Evolutionary conservation across 1,140 invertebrate species (phyloP).

Genomic region (Pygmarrhopalites habei): DNA sequence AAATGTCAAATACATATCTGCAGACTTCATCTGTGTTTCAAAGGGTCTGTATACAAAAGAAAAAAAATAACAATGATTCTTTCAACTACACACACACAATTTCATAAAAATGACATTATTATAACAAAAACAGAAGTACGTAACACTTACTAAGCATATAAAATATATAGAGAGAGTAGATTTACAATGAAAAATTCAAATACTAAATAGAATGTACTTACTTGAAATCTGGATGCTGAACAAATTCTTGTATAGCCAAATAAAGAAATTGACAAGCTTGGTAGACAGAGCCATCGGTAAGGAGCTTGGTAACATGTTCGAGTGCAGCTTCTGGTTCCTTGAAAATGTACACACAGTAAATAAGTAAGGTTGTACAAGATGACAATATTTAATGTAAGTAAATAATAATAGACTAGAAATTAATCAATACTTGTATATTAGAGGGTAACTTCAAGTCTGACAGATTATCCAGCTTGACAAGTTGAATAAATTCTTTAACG

Average conservation of each 20-base stretch:
- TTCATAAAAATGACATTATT: too few species aligned
- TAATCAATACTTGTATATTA: neutral
- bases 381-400: neutral
- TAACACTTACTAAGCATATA: too few species aligned
- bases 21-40: neutral
- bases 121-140: too few species aligned
- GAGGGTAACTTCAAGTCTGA: neutral
- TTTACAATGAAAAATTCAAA: neutral
- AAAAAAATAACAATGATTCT: neutral
- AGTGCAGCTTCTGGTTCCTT: conserved; percentile 4
- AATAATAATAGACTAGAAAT: too few species aligned
- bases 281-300: conserved; percentile 1
- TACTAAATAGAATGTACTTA: conserved; percentile 1
- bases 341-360: neutral
- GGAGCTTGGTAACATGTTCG: neutral
- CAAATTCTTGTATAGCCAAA: neutral
- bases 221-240: conserved; percentile 9
- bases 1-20: conserved; percentile 1
- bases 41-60: neutral
- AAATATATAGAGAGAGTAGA: neutral
- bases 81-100: too few species aligned
- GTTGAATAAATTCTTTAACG: conserved; percentile 2
- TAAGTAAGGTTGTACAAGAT: neutral
- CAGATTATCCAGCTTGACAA: neutral
- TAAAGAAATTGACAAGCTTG: conserved; percentile 16